These are phyloP conservation scores for Hippocampus kuda DNA, from an alignment of 2,797 vertebrate species.

Conservation along the genomic window DNA sequence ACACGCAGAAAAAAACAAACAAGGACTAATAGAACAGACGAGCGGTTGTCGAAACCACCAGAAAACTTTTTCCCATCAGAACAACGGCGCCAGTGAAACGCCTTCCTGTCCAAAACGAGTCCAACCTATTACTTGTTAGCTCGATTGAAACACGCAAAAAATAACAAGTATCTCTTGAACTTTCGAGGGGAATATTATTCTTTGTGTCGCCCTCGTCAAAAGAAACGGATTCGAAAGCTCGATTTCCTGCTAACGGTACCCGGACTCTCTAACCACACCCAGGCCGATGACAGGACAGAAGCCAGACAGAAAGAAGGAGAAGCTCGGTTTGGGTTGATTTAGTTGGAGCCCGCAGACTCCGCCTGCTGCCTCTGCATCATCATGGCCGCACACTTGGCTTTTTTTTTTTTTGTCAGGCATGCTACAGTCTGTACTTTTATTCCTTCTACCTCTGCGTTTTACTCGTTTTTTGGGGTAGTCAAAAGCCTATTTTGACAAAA, in stretches of 20 bases:
- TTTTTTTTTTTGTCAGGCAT: no score
- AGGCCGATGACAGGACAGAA: constrained; percentile 64
- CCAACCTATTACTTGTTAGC: neutral
- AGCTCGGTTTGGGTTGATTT: neutral
- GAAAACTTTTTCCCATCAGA: constrained; percentile 72
- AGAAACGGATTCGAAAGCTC: constrained; percentile 43
- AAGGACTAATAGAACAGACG: constrained; percentile 38
- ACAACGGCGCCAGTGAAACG: constrained; percentile 47
- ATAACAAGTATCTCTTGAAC: neutral
- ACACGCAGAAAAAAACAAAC: neutral
- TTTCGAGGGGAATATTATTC: constrained; percentile 21
- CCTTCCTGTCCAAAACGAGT: constrained; percentile 20
- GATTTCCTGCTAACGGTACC: constrained; percentile 78
- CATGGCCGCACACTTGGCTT: constrained; percentile 23
- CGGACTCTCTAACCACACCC: constrained; percentile 71
- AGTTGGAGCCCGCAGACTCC: constrained; percentile 5
- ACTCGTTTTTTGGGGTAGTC: no score
- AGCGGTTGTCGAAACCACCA: constrained; percentile 38
- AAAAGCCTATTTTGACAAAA: no score
- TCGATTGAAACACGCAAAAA: neutral
- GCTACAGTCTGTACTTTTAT: no score
- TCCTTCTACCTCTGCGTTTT: no score
- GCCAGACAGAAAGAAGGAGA: constrained; percentile 20
- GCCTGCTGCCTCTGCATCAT: constrained; percentile 29
- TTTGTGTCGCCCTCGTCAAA: constrained; percentile 54